Conservation (phyloP, 1,140 invertebrate species). For the Dinothrombium tinctorium region DNA sequence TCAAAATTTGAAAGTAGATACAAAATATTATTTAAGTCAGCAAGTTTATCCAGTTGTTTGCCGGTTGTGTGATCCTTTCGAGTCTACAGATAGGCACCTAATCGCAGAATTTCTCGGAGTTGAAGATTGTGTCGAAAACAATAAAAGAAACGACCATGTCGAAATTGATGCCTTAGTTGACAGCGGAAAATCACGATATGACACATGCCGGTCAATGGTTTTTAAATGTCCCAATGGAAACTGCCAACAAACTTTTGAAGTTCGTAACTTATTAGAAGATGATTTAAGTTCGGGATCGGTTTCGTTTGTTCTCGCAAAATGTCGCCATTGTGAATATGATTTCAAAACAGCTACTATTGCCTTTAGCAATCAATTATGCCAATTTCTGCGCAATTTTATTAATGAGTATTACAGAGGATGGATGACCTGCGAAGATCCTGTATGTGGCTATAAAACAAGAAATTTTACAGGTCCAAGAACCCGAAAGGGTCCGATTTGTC, state of each 20-base stretch:
- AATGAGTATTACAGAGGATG: slow-evolving; percentile 27
- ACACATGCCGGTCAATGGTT: slow-evolving; percentile 7
- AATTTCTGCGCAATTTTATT: not conserved
- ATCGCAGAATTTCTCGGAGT: slow-evolving; percentile 68
- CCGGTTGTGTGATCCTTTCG: slow-evolving; percentile 80
- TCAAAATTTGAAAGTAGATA: slow-evolving; percentile 35
- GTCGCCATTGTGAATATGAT: slow-evolving; percentile 5
- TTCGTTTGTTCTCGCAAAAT: slow-evolving; percentile 6
- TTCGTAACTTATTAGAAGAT: not conserved
- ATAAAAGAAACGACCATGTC: not conserved
- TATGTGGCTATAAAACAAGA: slow-evolving; percentile 22
- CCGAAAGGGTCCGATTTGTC: slow-evolving; percentile 44
- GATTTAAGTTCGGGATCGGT: too few relatives aligned
- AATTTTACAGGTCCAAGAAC: slow-evolving; percentile 33
- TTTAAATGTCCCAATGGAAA: slow-evolving; percentile 5
- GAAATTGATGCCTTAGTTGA: not conserved
- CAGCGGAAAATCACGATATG: slow-evolving; percentile 6
- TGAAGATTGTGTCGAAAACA: not conserved
- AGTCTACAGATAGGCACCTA: slow-evolving; percentile 64
- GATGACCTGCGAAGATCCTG: slow-evolving; percentile 67
- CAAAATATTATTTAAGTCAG: slow-evolving; percentile 54
- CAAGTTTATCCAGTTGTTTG: slow-evolving; percentile 85
- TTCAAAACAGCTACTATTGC: slow-evolving; percentile 1
- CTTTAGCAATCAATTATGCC: slow-evolving; percentile 9
- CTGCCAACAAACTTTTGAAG: not conserved